These are phyloP conservation scores for Vultur gryphus DNA, from an alignment of 2,797 vertebrate genomes.

Conservation along the genomic window DNA sequence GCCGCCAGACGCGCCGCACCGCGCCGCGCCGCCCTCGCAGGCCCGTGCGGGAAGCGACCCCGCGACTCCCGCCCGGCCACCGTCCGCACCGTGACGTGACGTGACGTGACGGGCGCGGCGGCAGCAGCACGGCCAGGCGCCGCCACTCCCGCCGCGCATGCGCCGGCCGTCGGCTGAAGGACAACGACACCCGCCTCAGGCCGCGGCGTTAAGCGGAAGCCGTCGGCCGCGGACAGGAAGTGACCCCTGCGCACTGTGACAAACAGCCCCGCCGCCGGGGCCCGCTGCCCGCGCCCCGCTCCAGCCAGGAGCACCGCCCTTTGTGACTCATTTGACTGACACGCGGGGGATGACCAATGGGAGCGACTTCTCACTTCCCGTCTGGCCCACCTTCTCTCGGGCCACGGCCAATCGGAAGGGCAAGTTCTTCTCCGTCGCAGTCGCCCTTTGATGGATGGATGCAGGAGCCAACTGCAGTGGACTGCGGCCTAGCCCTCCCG, in stretches of 20 bases:
- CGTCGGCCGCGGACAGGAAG: neutral
- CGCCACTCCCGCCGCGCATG: neutral
- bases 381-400: neutral
- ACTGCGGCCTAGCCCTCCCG: too few relatives aligned
- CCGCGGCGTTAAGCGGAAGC: neutral
- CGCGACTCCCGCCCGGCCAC: neutral
- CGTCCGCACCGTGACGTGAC: neutral
- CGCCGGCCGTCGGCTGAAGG: neutral
- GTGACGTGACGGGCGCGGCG: neutral
- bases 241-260: neutral
- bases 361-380: neutral
- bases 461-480: neutral
- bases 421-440: neutral
- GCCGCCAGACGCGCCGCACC: too few relatives aligned
- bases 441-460: neutral
- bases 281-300: too few relatives aligned
- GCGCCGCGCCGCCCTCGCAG: too few relatives aligned
- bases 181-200: neutral
- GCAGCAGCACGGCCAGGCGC: too few relatives aligned
- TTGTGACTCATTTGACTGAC: neutral
- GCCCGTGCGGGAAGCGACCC: neutral
- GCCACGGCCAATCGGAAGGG: neutral
- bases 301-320: neutral
- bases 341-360: neutral
- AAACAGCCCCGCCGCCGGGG: neutral